These are phyloP conservation scores for Argyresthia albistria DNA, from an alignment of 2,888 invertebrate genomes.

Conservation along the genomic window DNA sequence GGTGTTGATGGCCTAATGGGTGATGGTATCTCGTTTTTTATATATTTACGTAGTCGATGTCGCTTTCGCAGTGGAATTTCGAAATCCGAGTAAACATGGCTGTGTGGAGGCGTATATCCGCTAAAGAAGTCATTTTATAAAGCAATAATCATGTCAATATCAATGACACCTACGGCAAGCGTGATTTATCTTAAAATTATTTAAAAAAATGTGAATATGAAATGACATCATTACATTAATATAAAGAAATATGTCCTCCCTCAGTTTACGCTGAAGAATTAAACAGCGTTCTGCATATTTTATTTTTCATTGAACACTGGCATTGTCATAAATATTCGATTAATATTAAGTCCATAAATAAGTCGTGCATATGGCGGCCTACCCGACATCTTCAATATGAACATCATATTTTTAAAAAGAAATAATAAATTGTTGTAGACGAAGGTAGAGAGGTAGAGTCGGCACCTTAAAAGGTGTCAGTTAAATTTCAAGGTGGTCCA, in stretches of 20 bases:
- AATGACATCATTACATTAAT: no score
- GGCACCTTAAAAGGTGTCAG: conserved; percentile 49
- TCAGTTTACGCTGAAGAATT: no score
- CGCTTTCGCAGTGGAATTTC: not conserved
- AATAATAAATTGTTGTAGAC: conserved; percentile 36
- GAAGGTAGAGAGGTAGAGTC: conserved; percentile 37
- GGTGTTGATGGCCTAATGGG: not conserved
- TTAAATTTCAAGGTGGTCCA: conserved; percentile 52
- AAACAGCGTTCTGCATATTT: no score
- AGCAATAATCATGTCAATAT: no score
- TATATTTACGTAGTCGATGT: not conserved
- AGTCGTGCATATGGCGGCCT: conserved; percentile 27
- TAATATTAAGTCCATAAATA: conserved; percentile 65
- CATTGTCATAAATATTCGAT: conserved; percentile 56
- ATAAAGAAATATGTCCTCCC: no score
- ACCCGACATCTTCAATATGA: conserved; percentile 39
- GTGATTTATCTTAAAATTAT: no score
- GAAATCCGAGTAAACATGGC: not conserved
- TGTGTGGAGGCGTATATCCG: not conserved
- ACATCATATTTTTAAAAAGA: conserved; percentile 50
- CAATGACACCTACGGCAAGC: no score
- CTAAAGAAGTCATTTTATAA: no score
- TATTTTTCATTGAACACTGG: not conserved
- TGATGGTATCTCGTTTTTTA: not conserved
- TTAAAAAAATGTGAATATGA: no score